Evolutionary conservation across 2,888 invertebrate genomes (phyloP), one percentile per base, ranked within the genome.

Genomic region (Eilema sororculum): DNA sequence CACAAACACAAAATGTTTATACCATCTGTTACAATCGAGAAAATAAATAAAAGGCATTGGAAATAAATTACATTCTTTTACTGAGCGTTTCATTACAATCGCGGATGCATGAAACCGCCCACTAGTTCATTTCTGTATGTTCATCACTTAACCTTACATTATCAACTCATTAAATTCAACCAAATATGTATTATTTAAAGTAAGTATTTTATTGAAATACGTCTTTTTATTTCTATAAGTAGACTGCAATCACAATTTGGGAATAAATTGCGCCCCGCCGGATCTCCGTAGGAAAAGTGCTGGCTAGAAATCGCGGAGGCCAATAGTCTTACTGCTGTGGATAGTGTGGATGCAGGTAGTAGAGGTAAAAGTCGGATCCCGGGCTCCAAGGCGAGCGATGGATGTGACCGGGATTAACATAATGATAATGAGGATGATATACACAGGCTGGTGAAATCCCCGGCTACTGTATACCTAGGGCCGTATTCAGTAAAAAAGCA

Each of bases 1-100:
- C 46, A 2, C 46, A 46, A 46, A 46, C 20, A 46, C 41, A 20
- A 46, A 46, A 46, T 46, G 8, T n/a, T n/a, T n/a, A n/a, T 46
- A 13, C 46, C 46, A 46, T 46, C 20, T 46, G 5, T 46, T 46
- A 6, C 46, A 46, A 46, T 20, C 20, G 46, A 46, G 46, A 46
- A 41, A 41, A 41, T 16, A 41, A 46, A 46, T 46, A 46, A 46
- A 46, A 46, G 16, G 20, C 6, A 46, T 20, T 46, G 6, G 46
- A 46, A 58, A 58, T 58, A 58, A 25, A 58, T 24, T 58, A 25
- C 58, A 58, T 25, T 25, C 58, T 52, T n/a, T 52, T n/a, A 52
- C 20, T n/a, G 52, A 52, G n/a, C 20, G 20, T 52, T 52, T 52
- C 20, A n/a, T 52, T 52, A 52, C 52, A 52, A n/a, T n/a, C 52